phyloP scores from a whole-genome alignment of 1,140 invertebrate species.

The Asbolus verrucosus region DNA sequence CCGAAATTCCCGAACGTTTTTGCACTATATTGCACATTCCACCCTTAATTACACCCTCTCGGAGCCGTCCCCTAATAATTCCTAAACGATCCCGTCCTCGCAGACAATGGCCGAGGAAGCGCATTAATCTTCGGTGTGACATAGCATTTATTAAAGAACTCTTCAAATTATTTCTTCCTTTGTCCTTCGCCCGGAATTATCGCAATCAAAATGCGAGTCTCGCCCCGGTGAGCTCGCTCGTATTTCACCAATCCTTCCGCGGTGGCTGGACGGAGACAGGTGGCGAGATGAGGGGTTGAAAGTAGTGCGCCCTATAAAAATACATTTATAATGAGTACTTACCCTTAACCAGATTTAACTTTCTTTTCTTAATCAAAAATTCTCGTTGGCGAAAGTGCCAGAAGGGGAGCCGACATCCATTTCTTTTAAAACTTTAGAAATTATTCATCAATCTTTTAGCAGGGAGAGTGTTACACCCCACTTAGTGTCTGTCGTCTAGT shows the following conservation, averaged over 20 bases:
- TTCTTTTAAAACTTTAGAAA: slow-evolving; percentile 42
- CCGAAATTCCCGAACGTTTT: slow-evolving; percentile 3
- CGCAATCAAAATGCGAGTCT: too few relatives aligned
- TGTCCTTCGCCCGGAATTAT: background rate
- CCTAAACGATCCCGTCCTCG: background rate
- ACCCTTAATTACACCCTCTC: background rate
- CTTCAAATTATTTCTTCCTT: slow-evolving; percentile 17
- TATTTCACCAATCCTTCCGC: too few relatives aligned
- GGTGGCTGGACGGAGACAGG: too few relatives aligned
- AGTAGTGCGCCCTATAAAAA: slow-evolving; percentile 2
- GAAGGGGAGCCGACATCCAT: slow-evolving; percentile 30
- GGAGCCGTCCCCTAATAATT: slow-evolving; percentile 15
- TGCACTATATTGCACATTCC: slow-evolving; percentile 26
- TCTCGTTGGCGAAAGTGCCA: slow-evolving; percentile 18
- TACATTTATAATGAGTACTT: slow-evolving; percentile 33
- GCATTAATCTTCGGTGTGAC: background rate
- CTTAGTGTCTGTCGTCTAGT: slow-evolving; percentile 43
- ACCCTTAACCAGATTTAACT: slow-evolving; percentile 28
- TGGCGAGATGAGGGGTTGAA: too few relatives aligned
- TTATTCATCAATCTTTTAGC: slow-evolving; percentile 42
- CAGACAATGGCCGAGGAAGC: background rate
- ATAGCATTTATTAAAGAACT: slow-evolving; percentile 11
- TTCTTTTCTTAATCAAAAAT: slow-evolving; percentile 37
- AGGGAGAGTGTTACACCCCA: slow-evolving; percentile 25
- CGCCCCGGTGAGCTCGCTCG: too few relatives aligned